Conservation (phyloP, 2,797 vertebrate species). For the Apogon talboti region DNA sequence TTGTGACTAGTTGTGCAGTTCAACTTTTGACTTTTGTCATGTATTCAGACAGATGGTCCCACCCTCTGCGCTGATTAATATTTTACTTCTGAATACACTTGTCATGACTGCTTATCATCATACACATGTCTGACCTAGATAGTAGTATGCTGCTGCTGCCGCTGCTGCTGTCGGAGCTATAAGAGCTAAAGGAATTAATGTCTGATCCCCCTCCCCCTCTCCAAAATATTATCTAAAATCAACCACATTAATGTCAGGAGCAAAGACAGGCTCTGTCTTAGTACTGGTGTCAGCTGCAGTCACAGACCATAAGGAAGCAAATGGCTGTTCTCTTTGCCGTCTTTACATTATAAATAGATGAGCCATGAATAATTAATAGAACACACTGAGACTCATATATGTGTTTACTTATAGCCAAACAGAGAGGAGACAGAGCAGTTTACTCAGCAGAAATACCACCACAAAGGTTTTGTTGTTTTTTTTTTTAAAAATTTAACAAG, state of each 20-base stretch:
- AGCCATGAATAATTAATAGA: conserved; percentile 67
- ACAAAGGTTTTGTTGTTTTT: background rate
- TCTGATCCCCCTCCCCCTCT: conserved; percentile 17
- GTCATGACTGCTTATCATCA: conserved; percentile 71
- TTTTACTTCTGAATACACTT: conserved; percentile 76
- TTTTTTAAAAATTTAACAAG: background rate
- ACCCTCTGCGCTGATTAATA: conserved; percentile 74
- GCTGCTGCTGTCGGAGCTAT: conserved; percentile 22
- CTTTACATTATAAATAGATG: conserved; percentile 56
- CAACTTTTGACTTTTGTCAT: conserved; percentile 50
- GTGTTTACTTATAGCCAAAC: conserved; percentile 18
- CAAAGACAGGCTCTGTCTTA: background rate
- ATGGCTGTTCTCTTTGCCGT: conserved; percentile 24
- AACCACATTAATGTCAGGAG: conserved; percentile 16
- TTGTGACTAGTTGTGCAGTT: conserved; percentile 11
- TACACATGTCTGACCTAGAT: conserved; percentile 76
- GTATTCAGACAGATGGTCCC: conserved; percentile 69
- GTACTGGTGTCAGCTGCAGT: conserved; percentile 16
- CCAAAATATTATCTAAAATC: conserved; percentile 33
- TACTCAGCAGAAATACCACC: conserved; percentile 25
- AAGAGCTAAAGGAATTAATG: conserved; percentile 29
- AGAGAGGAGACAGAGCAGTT: conserved; percentile 9
- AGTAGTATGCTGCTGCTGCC: conserved; percentile 35
- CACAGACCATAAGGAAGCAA: conserved; percentile 26
- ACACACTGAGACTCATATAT: conserved; percentile 10